Conservation (phyloP, 2,797 vertebrate species). For the Pipistrellus pipistrellus region DNA sequence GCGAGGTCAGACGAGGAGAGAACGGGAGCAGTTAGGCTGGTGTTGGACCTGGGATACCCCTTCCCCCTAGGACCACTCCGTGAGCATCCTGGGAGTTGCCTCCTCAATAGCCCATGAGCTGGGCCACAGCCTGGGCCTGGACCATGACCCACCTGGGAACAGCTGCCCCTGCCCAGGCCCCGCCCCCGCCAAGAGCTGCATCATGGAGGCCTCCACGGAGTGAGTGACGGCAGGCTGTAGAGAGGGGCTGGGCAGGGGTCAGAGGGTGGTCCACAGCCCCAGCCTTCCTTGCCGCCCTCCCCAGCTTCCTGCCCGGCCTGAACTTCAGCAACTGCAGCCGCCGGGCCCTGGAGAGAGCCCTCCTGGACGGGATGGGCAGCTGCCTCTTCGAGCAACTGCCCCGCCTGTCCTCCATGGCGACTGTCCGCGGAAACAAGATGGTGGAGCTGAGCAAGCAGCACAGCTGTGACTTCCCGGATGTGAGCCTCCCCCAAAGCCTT, state of each 20-base stretch:
- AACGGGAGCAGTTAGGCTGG: neutral
- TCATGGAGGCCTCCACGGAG: conserved; percentile 96
- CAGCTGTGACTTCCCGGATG: conserved; percentile 93
- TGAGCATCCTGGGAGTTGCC: conserved; percentile 93
- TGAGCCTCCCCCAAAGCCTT: conserved; percentile 75
- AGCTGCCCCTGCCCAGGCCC: conserved; percentile 91
- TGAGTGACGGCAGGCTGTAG: conserved; percentile 81
- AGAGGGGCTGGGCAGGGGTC: fast-evolving
- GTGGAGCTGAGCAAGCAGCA: conserved; percentile 93
- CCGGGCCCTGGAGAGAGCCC: conserved; percentile 91
- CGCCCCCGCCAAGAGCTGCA: conserved; percentile 92
- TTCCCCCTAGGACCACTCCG: conserved; percentile 93
- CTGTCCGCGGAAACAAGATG: conserved; percentile 92
- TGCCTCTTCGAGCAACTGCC: conserved; percentile 93
- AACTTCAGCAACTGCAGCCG: conserved; percentile 96
- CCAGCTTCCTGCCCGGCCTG: conserved; percentile 94
- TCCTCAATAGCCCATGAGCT: conserved; percentile 96
- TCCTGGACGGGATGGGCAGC: conserved; percentile 91
- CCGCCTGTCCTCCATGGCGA: conserved; percentile 82
- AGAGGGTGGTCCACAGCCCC: neutral
- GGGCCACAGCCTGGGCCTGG: conserved; percentile 96
- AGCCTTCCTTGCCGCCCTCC: neutral
- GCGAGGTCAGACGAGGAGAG: neutral
- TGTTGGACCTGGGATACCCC: neutral
- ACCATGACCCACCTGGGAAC: conserved; percentile 90